Evolutionary conservation across 2,113 vertebrate genomes (phyloP).

Genomic region (Apus apus): DNA sequence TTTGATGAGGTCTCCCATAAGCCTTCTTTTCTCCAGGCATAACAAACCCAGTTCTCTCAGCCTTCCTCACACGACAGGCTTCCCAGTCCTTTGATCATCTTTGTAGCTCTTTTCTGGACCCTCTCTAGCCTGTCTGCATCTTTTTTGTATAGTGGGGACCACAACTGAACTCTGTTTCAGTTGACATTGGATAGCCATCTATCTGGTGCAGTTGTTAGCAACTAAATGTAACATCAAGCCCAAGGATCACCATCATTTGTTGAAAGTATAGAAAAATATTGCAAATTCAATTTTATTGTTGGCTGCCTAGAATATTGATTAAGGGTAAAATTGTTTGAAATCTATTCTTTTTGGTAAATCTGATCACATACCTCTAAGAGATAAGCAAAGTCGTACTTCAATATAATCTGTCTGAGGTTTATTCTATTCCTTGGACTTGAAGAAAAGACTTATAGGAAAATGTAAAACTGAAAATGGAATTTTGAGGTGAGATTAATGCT

Average conservation of each 20-base stretch:
- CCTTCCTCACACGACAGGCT: too few species aligned
- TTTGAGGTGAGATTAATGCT: neutral
- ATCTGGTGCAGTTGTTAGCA: neutral
- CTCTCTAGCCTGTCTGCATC: too few species aligned
- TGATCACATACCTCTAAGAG: neutral
- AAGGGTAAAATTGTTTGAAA: neutral
- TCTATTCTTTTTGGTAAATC: neutral
- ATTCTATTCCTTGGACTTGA: neutral
- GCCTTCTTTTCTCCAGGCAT: too few species aligned
- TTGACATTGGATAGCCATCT: neutral
- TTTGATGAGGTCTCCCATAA: too few species aligned
- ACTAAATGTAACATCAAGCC: neutral
- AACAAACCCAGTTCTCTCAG: too few species aligned
- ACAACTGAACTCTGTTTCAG: too few species aligned
- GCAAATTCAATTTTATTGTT: neutral
- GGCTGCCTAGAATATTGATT: neutral
- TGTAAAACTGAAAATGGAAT: neutral
- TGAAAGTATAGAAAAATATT: neutral
- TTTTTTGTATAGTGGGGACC: too few species aligned
- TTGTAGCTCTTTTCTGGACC: too few species aligned
- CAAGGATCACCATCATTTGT: neutral
- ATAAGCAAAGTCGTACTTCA: neutral
- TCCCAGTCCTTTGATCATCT: too few species aligned
- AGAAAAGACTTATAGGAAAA: neutral
- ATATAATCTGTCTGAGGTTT: neutral